Base-by-base conservation (phyloP, 2,113 vertebrate species). In the Sterrhoptilus dennistouni region DNA sequence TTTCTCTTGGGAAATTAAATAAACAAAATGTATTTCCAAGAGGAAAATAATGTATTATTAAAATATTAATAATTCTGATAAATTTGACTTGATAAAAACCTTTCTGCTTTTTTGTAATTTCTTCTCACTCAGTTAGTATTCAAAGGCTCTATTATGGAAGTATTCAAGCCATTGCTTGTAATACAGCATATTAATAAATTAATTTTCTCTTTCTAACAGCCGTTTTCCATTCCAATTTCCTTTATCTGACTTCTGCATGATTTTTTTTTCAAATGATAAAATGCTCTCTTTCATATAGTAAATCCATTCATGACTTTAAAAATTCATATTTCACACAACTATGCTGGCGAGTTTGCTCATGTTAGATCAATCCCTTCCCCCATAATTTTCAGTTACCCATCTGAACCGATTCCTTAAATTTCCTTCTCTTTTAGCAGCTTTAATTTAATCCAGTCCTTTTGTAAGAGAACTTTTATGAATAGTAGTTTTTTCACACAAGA, bases 191-290 rank as follows among this genome's bases (percentile, higher is more conserved):
- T 89, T 97, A 96, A 97, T 66, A 91, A 82, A 95, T 70, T 93
- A 11, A 96, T 91, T 96, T 93, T 96, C 89, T 94, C 71, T 89
- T 96, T 94, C 82, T 88, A 94, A 78, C 71, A 89, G 77, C 78
- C 89, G 52, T 96, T 97, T 95, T 76, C 68, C 50, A 56, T 90
- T 93, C 50, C 78, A 87, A 79, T 93, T 88, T 94, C 59, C 40
- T 90, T 88, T 91, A 93, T 95, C 36, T 95, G 82, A 89, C 71
- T 95, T 76, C 71, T 93, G 76, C 42, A 59, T 91, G 50, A 92
- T 94, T 93, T 97, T 93, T 97, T 97, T 97, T 94, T 95, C 91
- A 57, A 38, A 90, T 95, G 61, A 94, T 83, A 96, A 97, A 96
- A 95, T 91, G 45, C 40, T 68, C 86, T 91, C 45, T 95, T 97